Evolutionary conservation across 2,888 invertebrate genomes (phyloP).

Genomic region (Matsumyia berberina): DNA sequence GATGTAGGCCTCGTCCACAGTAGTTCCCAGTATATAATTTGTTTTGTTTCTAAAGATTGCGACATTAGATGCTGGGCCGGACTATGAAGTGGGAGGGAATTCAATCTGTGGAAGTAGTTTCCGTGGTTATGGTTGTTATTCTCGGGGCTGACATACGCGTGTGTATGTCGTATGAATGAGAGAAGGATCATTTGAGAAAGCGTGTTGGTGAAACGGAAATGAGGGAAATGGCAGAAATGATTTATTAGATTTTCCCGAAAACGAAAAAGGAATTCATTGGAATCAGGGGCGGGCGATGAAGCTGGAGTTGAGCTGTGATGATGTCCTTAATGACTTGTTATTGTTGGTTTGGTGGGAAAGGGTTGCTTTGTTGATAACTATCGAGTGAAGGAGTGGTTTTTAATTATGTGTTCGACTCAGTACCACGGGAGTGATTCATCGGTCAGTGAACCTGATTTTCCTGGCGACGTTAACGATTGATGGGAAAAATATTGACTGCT

Average conservation of each 20-base stretch:
- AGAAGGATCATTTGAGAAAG: not conserved
- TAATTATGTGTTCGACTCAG: not conserved
- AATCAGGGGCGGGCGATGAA: not conserved
- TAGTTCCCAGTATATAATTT: not conserved
- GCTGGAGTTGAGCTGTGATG: too few relatives aligned
- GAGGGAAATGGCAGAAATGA: not conserved
- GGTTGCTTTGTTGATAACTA: not conserved
- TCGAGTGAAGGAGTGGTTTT: not conserved
- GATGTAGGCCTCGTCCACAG: not conserved
- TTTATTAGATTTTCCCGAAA: constrained; percentile 14
- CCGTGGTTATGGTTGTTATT: not conserved
- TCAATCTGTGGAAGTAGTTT: constrained; percentile 1
- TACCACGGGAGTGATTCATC: constrained; percentile 3
- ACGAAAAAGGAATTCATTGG: too few relatives aligned
- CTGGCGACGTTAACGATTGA: too few relatives aligned
- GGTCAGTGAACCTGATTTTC: too few relatives aligned
- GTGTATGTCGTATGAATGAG: too few relatives aligned
- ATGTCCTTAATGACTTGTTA: too few relatives aligned
- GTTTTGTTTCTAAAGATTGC: not conserved
- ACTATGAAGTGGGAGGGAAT: not conserved
- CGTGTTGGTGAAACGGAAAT: not conserved
- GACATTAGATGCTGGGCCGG: not conserved
- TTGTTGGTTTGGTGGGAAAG: too few relatives aligned
- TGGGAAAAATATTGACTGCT: too few relatives aligned
- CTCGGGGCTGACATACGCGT: too few relatives aligned